Conservation (phyloP, 2,888 invertebrate genomes). For the Trachelus tabidus region DNA sequence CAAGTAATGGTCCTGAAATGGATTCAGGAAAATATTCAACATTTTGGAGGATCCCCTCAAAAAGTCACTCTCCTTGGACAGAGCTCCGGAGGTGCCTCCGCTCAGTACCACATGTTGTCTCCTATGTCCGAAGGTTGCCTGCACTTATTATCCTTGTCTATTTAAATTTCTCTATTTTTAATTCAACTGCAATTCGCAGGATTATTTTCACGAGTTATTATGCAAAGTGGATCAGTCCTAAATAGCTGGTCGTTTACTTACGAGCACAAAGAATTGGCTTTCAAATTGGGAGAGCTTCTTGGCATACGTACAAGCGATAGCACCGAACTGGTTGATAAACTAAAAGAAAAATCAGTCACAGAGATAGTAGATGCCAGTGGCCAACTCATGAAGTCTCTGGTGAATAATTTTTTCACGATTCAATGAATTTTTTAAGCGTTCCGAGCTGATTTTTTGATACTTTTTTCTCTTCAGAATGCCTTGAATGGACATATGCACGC, state of each 20-base stretch:
- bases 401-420: constrained; percentile 12
- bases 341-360: constrained; percentile 41
- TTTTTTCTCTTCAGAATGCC: constrained; percentile 36
- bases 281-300: constrained; percentile 52
- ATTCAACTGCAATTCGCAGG: constrained; percentile 31
- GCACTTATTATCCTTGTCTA: not conserved
- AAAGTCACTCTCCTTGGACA: constrained; percentile 70
- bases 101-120: constrained; percentile 37
- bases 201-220: constrained; percentile 51
- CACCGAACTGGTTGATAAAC: constrained; percentile 48
- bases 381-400: constrained; percentile 22
- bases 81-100: constrained; percentile 67
- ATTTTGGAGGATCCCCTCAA: constrained; percentile 68
- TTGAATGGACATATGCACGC: constrained; percentile 41
- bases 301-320: constrained; percentile 52
- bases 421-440: not conserved
- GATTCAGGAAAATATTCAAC: constrained; percentile 67
- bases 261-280: constrained; percentile 47
- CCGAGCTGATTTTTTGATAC: not conserved
- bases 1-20: constrained; percentile 70
- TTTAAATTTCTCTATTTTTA: not conserved
- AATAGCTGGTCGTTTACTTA: constrained; percentile 48
- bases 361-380: constrained; percentile 24
- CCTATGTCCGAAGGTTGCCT: constrained; percentile 48
- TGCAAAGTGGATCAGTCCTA: constrained; percentile 52